phyloP scores from a whole-genome alignment of 2,888 invertebrate genomes.

The Cyaniris semiargus region DNA sequence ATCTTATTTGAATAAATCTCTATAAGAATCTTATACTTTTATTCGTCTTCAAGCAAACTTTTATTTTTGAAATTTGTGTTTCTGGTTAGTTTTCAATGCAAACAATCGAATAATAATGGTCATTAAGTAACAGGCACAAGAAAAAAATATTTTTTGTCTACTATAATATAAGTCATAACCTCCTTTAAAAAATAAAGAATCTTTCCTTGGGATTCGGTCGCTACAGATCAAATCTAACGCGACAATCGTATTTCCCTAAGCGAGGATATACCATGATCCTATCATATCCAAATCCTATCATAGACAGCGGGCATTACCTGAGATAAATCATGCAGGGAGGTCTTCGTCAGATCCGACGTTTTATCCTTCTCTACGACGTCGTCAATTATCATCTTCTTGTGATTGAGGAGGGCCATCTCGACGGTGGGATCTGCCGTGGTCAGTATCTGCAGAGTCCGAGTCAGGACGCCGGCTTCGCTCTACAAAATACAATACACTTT shows the following conservation, averaged over 20 bases:
- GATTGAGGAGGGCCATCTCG: constrained; percentile 74
- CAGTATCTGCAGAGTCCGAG: constrained; percentile 88
- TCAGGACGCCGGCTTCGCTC: constrained; percentile 88
- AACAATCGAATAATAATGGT: too few species aligned
- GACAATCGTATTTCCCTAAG: background rate
- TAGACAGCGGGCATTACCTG: constrained; percentile 55
- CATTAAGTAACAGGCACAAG: too few species aligned
- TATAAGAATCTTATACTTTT: too few species aligned
- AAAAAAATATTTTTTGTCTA: too few species aligned
- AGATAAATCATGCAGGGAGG: constrained; percentile 72
- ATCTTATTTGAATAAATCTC: too few species aligned
- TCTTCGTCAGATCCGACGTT: constrained; percentile 62
- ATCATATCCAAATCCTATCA: background rate
- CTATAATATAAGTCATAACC: too few species aligned
- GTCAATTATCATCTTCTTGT: constrained; percentile 71
- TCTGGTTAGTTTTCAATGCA: too few species aligned
- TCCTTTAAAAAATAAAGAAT: too few species aligned
- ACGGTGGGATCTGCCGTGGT: constrained; percentile 79
- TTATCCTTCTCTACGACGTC: constrained; percentile 80
- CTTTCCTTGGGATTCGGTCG: too few species aligned
- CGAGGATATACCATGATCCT: background rate
- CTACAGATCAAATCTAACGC: background rate
- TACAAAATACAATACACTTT: constrained; percentile 43
- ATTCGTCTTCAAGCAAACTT: too few species aligned
- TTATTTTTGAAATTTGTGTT: too few species aligned